Evolutionary conservation across 2,797 vertebrate species (phyloP), one percentile per base, ranked within the genome.

Genomic region (Mastacembelus armatus): DNA sequence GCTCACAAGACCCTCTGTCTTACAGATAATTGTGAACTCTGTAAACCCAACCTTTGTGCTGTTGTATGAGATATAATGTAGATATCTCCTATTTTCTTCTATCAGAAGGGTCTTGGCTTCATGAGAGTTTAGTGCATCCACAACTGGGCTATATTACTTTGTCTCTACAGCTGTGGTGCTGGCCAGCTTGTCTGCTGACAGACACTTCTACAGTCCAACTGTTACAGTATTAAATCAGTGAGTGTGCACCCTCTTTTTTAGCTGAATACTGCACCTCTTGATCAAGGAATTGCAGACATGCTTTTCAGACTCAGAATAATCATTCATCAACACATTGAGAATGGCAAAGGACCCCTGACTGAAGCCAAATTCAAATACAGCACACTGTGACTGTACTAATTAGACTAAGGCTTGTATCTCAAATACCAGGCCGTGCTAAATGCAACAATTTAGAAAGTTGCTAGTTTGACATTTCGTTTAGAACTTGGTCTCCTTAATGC

Each of bases 1-100:
- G 33, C 45, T 83, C 58, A 75, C 75, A 75, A 68, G 43, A 60
- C 48, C 69, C 21, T 49, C 18, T 40, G 69, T 58, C 39, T 30
- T 19, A 32, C 35, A 44, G 39, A 18, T 30, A 45, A 39, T 75
- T 26, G 24, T n/a, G 38, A 44, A 43, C 22, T 44, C 55, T 44
- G 7, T 36, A 81, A 52, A 50, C 51, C 64, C 43, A 58, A 69
- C 71, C 68, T 77, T 16, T 56, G 40, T 52, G 74, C 64, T 67
- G 62, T 68, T 43, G 36, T 52, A 16, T 43, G 64, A 67, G 54
- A 67, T 49, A 50, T 71, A 69, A 83, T 61, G 62, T 44, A 36
- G 33, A 56, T 67, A 60, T 63, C 38, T 54, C 44, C 71, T 18
- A 3, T 32, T 48, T 56, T 77, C 66, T 56, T 66, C 59, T 54